phyloP scores from a whole-genome alignment of 2,888 invertebrate species.

The Idaea biselata region DNA sequence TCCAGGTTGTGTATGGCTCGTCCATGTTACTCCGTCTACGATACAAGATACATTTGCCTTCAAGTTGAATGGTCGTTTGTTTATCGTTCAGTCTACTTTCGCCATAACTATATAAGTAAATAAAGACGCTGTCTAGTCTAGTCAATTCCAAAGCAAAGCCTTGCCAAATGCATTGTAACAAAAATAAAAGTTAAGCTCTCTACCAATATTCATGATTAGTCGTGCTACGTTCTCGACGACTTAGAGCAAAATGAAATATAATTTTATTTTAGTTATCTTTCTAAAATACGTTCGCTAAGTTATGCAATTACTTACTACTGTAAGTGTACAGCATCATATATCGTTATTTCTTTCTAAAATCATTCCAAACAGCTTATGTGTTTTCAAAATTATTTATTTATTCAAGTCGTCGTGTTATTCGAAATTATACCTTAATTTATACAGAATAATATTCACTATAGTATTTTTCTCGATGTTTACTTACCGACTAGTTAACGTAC shows the following conservation, averaged over 20 bases:
- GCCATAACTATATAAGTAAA: not conserved
- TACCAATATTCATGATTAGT: not conserved
- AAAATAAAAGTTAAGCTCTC: not conserved
- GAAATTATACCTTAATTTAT: not conserved
- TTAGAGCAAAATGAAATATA: not conserved
- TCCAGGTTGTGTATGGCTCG: too few relatives aligned
- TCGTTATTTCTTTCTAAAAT: not conserved
- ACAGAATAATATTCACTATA: slow-evolving; percentile 10
- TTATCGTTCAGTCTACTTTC: not conserved
- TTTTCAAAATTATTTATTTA: not conserved
- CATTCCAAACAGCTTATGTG: not conserved
- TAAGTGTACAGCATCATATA: not conserved
- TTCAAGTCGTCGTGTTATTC: not conserved
- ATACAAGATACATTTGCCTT: not conserved
- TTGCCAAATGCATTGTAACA: not conserved
- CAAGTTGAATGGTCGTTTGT: not conserved
- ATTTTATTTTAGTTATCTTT: too few relatives aligned
- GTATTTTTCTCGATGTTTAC: slow-evolving; percentile 56
- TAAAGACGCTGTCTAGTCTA: not conserved
- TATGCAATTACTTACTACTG: not conserved
- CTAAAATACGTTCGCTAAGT: too few relatives aligned
- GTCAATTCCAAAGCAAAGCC: not conserved
- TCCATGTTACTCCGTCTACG: too few relatives aligned
- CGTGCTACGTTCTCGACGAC: not conserved
- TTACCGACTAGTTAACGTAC: slow-evolving; percentile 49